phyloP scores from a whole-genome alignment of 2,888 invertebrate species.

The Callimorpha dominula region DNA sequence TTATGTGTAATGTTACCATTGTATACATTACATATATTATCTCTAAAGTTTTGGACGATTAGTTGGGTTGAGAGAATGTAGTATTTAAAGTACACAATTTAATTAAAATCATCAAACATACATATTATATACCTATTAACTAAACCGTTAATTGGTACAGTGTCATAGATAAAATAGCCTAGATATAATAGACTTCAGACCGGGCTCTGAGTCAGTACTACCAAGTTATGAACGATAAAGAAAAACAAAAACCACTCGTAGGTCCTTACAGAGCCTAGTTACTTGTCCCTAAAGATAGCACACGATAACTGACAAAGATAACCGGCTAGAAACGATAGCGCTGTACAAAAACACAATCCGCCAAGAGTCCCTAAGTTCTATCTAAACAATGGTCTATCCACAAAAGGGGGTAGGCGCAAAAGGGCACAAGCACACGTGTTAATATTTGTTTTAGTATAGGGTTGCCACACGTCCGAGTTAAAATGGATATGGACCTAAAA shows the following conservation, averaged over 20 bases:
- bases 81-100: too few relatives aligned
- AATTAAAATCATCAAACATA: too few relatives aligned
- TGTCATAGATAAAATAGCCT: background rate
- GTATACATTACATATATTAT: too few relatives aligned
- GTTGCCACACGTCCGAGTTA: slow-evolving; percentile 15
- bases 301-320: slow-evolving; percentile 24
- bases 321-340: slow-evolving; percentile 38
- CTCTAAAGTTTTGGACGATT: too few relatives aligned
- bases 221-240: background rate
- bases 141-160: background rate
- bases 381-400: slow-evolving; percentile 67
- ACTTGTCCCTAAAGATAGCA: slow-evolving; percentile 4
- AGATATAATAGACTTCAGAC: background rate
- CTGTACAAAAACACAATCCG: slow-evolving; percentile 48
- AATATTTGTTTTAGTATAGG: slow-evolving; percentile 66
- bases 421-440: slow-evolving; percentile 57
- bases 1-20: too few relatives aligned
- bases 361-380: slow-evolving; percentile 48
- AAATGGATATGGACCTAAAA: background rate
- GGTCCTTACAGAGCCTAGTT: background rate
- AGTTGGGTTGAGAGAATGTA: too few relatives aligned
- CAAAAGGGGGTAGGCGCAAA: slow-evolving; percentile 63
- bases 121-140: background rate
- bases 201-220: background rate
- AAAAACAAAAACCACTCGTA: background rate